A percentile compares a stretch with the other conserved stretches of the same genome.
These are phyloP conservation scores for Oceanodroma leucorhoa DNA, from an alignment of 2,797 vertebrate species.

Conservation along the genomic window DNA sequence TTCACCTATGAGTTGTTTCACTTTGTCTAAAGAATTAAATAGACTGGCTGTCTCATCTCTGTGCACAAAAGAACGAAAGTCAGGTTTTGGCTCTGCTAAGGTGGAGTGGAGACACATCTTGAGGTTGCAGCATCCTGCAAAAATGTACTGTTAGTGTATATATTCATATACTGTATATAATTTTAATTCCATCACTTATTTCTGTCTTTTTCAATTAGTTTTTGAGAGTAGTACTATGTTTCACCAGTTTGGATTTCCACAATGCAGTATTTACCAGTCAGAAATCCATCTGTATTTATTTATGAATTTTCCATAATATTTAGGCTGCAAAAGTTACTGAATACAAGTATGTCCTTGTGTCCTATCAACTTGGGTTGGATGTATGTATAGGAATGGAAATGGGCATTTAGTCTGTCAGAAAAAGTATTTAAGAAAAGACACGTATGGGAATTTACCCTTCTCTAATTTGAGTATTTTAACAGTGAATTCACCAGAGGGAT, in stretches of 20 bases:
- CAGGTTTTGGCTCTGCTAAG: not conserved
- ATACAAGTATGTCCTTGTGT: not conserved
- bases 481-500: not conserved
- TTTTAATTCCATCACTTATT: not conserved
- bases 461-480: not conserved
- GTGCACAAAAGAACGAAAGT: not conserved
- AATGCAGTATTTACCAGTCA: not conserved
- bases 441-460: not conserved
- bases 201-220: not conserved
- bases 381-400: not conserved
- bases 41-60: not conserved
- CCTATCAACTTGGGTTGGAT: not conserved
- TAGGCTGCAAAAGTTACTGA: not conserved
- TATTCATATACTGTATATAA: fast-evolving
- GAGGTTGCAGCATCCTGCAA: not conserved
- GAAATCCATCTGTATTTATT: not conserved
- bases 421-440: not conserved
- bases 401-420: not conserved
- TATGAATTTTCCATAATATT: not conserved
- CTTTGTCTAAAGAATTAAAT: not conserved
- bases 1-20: not conserved
- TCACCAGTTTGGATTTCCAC: not conserved
- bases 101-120: not conserved
- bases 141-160: not conserved
- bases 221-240: not conserved